Base-by-base conservation (phyloP, 1,140 invertebrate genomes). In the Drosophila sulfurigaster region DNA sequence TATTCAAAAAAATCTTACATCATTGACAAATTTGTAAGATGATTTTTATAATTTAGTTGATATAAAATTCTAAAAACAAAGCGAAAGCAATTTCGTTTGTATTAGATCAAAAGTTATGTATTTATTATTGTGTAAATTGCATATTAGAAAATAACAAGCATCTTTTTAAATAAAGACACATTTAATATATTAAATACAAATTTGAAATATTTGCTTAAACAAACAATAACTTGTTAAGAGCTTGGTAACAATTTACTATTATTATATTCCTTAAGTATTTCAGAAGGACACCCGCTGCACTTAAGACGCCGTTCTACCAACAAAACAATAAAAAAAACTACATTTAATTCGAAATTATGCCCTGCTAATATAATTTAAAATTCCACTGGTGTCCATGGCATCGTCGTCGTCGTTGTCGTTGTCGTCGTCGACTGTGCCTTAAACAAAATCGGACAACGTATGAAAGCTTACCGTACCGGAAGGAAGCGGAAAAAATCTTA, bases 301-400 rank as follows among this genome's bases (percentile, higher is more conserved):
- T 57, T 20, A 65, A 72, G 51, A 45, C 51, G 30, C 10, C 8
- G 30, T 13, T 71, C 28, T 15, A 13, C 54, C 70, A 28, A 25
- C 20, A 25, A 25, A 25, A 3, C 3, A 38, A n/a, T n/a, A 38
- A 59, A 65, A 30, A 69, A 82, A 69, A 82, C 69, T 75, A 82
- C 64, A 82, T 77, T 88, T 82, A 87, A 87, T 82, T 87, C 58
- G 65, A 87, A 87, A 88, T 87, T 88, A 87, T 82, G 79, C 68
- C 70, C 76, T 51, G 70, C 79, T 70, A 80, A 83, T 78, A 77
- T 73, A 88, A 87, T 88, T 87, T 83, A 87, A 87, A 88, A 87
- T 87, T 88, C 83, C 58, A 78, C 41, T 74, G 77, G 76, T 83
- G 83, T 83, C 83, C 73, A 66, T 73, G 32, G 54, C 64, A 43